Evolutionary conservation across 1,140 invertebrate species (phyloP).

Genomic region (Orchestia grillus): DNA sequence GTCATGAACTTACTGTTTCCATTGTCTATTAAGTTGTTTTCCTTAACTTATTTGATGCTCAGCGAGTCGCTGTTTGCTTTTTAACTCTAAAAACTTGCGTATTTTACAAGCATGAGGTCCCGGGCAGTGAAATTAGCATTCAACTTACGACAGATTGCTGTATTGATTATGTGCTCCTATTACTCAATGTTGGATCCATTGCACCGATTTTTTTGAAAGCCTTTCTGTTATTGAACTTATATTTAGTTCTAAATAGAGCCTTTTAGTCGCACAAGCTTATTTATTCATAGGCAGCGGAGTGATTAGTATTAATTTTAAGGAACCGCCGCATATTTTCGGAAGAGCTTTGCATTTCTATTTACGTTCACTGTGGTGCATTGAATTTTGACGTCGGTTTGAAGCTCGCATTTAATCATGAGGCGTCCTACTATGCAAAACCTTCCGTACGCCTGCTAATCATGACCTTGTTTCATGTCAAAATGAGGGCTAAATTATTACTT

Average conservation of each 20-base stretch:
- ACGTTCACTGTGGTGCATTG: not conserved
- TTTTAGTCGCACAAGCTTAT: not conserved
- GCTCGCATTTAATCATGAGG: not conserved
- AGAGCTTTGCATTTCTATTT: not conserved
- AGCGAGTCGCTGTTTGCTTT: not conserved
- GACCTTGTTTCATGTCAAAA: not conserved
- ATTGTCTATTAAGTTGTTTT: not conserved
- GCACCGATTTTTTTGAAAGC: not conserved
- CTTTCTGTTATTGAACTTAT: not conserved
- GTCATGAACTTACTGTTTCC: not conserved
- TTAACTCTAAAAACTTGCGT: too few relatives aligned
- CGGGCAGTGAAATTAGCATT: not conserved
- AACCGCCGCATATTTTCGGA: not conserved
- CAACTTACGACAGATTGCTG: not conserved
- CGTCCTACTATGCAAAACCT: not conserved
- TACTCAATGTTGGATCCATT: not conserved
- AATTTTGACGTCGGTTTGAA: not conserved
- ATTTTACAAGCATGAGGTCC: not conserved
- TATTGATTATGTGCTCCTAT: not conserved
- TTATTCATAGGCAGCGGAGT: not conserved
- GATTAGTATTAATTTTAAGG: not conserved
- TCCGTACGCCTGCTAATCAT: not conserved
- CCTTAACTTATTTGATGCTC: not conserved
- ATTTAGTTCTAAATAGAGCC: not conserved
- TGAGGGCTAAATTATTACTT: not conserved